Percentiles rank a stretch among this genome's conserved stretches.
Conservation (phyloP, 1,140 invertebrate species). For the Sarcophaga peregrina region DNA sequence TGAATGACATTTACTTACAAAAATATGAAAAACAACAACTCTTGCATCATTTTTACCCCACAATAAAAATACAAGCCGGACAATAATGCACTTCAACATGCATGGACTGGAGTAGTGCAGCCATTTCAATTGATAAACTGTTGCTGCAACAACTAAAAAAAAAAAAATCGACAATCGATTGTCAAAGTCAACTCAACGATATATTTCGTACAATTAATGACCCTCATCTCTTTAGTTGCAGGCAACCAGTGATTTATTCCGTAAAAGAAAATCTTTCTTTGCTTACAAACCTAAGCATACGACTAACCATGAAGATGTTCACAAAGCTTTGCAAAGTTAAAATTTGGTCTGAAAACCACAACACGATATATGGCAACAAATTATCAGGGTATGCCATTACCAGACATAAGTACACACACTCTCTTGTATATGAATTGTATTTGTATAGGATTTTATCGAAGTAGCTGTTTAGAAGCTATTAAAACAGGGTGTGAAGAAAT, state of each 20-base stretch:
- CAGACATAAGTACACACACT: background rate
- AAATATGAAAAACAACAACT: too few relatives aligned
- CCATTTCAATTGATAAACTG: background rate
- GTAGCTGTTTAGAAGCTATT: background rate
- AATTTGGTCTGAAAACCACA: background rate
- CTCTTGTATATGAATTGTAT: background rate
- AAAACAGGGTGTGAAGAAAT: too few relatives aligned
- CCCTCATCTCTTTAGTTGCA: background rate
- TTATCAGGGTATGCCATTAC: background rate
- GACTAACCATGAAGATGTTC: background rate
- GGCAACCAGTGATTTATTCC: background rate
- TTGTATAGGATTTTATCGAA: background rate
- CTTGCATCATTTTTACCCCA: too few relatives aligned
- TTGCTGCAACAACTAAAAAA: constrained; percentile 1
- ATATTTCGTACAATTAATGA: constrained; percentile 20
- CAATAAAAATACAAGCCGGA: too few relatives aligned
- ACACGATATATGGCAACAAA: background rate
- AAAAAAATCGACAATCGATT: constrained; percentile 11
- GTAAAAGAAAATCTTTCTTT: too few relatives aligned
- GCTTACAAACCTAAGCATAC: background rate
- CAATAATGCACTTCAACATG: too few relatives aligned
- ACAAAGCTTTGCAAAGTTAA: background rate
- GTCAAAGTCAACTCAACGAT: background rate
- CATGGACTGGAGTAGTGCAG: too few relatives aligned
- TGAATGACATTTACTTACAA: too few relatives aligned